A percentile compares a stretch with the other conserved stretches of the same genome.
Conservation (phyloP, 2,888 invertebrate genomes). For the Sesia bembeciformis region DNA sequence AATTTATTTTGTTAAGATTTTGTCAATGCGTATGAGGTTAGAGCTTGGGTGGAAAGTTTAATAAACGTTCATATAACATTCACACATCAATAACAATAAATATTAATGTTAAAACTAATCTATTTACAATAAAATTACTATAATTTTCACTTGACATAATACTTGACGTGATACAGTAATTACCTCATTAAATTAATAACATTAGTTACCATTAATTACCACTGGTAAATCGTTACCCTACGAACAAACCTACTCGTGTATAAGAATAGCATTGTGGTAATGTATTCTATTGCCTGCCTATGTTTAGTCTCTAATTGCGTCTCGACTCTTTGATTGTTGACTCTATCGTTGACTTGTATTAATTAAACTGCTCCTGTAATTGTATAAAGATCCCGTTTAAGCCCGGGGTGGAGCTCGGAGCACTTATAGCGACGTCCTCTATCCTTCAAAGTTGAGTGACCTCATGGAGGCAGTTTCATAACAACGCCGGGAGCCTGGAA, state of each 20-base stretch:
- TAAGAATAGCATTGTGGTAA: background rate
- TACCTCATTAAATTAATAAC: too few relatives aligned
- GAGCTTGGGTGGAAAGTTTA: too few relatives aligned
- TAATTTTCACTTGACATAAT: too few relatives aligned
- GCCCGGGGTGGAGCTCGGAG: constrained; percentile 6
- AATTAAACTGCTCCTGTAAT: constrained; percentile 22
- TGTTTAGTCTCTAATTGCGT: background rate
- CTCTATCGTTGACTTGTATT: constrained; percentile 6
- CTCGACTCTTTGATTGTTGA: background rate
- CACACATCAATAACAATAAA: too few relatives aligned
- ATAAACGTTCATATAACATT: too few relatives aligned
- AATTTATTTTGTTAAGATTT: too few relatives aligned
- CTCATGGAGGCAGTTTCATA: constrained; percentile 46
- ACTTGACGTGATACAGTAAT: too few relatives aligned
- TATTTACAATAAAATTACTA: too few relatives aligned
- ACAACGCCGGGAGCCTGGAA: constrained; percentile 40
- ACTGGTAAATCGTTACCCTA: background rate
- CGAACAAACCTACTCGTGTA: background rate
- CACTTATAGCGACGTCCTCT: constrained; percentile 24
- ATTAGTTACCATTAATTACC: too few relatives aligned
- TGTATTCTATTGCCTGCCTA: background rate
- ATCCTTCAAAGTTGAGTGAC: constrained; percentile 54
- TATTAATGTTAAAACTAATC: too few relatives aligned
- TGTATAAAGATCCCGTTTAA: constrained; percentile 15
- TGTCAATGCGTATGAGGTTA: too few relatives aligned